Evolutionary conservation across 2,888 invertebrate genomes (phyloP).

Genomic region (Eristalis tenax): DNA sequence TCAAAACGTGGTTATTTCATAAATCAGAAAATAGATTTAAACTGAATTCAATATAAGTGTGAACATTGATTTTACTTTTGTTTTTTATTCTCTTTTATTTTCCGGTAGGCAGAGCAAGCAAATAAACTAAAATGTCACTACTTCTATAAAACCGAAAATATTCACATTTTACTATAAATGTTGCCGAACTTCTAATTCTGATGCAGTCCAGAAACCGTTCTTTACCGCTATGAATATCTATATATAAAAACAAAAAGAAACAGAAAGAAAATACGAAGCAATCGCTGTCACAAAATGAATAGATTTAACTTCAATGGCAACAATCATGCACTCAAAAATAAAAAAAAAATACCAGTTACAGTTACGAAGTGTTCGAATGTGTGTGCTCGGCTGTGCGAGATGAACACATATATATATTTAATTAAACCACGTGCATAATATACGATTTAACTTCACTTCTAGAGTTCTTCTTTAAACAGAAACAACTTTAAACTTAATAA

Average conservation of each 20-base stretch:
- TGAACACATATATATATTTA: neutral
- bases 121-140: slow-evolving; percentile 13
- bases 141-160: neutral
- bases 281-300: slow-evolving; percentile 55
- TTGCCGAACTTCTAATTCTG: slow-evolving; percentile 29
- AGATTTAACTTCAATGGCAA: slow-evolving; percentile 2
- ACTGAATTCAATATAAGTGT: slow-evolving; percentile 49
- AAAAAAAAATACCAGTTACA: neutral
- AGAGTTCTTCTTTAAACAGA: slow-evolving; percentile 39
- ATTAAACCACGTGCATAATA: neutral
- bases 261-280: neutral
- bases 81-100: slow-evolving; percentile 1
- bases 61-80: slow-evolving; percentile 47
- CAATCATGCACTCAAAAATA: slow-evolving; percentile 19
- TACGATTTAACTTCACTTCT: slow-evolving; percentile 3
- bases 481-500: neutral
- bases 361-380: neutral
- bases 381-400: neutral
- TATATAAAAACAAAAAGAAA: neutral
- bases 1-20: slow-evolving; percentile 43
- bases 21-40: slow-evolving; percentile 47
- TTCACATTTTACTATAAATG: slow-evolving; percentile 32
- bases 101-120: neutral
- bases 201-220: slow-evolving; percentile 11
- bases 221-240: slow-evolving; percentile 38